Evolutionary conservation across 2,113 vertebrate genomes (phyloP).

Genomic region (Phylloscopus trochilus): DNA sequence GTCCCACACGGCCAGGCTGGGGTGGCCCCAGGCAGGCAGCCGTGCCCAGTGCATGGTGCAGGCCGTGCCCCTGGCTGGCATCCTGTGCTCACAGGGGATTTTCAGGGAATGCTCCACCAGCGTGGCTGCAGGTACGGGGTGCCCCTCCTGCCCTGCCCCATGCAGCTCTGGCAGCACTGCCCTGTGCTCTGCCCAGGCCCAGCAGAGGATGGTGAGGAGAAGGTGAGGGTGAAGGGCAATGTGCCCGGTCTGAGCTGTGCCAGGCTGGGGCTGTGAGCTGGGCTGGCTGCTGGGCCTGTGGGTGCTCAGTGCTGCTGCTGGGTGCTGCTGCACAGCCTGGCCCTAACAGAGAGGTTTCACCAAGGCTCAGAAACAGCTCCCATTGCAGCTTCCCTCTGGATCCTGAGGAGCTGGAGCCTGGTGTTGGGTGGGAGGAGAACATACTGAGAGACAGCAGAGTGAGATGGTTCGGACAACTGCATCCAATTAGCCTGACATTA

Average conservation of each 20-base stretch:
- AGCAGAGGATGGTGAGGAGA: not conserved
- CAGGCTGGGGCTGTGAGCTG: not conserved
- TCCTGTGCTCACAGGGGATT: not conserved
- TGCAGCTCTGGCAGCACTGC: rapidly evolving
- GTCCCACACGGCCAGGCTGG: rapidly evolving
- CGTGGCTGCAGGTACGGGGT: rapidly evolving
- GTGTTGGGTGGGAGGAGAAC: not conserved
- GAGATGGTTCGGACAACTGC: not conserved
- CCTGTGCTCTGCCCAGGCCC: not conserved
- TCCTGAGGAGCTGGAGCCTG: not conserved
- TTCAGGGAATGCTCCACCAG: not conserved
- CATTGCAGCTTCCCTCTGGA: not conserved
- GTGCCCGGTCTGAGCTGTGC: not conserved
- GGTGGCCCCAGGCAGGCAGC: not conserved
- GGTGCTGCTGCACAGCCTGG: not conserved
- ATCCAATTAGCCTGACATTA: conserved; percentile 51
- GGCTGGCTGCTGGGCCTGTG: rapidly evolving
- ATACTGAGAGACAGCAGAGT: not conserved
- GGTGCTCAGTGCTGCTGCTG: rapidly evolving
- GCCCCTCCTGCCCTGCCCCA: not conserved
- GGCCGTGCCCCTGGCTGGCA: not conserved
- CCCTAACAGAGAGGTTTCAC: not conserved
- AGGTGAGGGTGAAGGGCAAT: not conserved
- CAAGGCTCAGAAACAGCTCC: not conserved
- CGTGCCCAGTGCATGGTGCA: not conserved